phyloP scores from a whole-genome alignment of 53 echinoderm and acorn worm genomes.

The Stichopus horrens region DNA sequence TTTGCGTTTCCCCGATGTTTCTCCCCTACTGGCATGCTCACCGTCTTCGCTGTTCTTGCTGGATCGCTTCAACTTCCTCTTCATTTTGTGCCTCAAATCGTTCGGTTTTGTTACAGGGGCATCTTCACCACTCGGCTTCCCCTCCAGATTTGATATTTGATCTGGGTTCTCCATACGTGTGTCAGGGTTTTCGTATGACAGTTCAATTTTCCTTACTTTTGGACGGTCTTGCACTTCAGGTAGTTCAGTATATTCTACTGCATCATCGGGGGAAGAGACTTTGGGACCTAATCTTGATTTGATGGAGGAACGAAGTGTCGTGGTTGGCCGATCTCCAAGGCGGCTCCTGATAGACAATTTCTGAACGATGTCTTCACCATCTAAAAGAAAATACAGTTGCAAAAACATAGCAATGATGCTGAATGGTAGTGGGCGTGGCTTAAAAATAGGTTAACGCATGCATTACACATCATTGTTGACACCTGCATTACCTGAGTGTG shows the following conservation, averaged over 20 bases:
- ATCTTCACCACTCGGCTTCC: background rate
- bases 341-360: conserved; percentile 67
- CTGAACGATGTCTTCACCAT: conserved; percentile 35
- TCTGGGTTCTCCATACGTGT: background rate
- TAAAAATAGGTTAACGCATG: no score
- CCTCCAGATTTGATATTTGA: background rate
- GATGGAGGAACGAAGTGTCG: conserved; percentile 60
- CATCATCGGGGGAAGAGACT: conserved; percentile 32
- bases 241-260: conserved; percentile 12
- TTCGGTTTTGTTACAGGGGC: conserved; percentile 23
- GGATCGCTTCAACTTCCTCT: background rate
- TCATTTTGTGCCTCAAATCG: conserved; percentile 36
- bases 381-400: background rate
- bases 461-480: no score
- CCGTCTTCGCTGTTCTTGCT: background rate
- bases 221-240: conserved; percentile 37
- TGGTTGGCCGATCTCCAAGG: conserved; percentile 58
- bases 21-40: background rate
- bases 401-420: background rate
- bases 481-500: no score
- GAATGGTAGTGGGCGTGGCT: no score
- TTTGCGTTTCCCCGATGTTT: conserved; percentile 22
- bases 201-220: conserved; percentile 20
- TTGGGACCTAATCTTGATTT: conserved; percentile 78
- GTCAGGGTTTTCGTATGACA: conserved; percentile 18